Base-by-base conservation (phyloP, 1,140 invertebrate genomes). In the Parapsyche elsis region DNA sequence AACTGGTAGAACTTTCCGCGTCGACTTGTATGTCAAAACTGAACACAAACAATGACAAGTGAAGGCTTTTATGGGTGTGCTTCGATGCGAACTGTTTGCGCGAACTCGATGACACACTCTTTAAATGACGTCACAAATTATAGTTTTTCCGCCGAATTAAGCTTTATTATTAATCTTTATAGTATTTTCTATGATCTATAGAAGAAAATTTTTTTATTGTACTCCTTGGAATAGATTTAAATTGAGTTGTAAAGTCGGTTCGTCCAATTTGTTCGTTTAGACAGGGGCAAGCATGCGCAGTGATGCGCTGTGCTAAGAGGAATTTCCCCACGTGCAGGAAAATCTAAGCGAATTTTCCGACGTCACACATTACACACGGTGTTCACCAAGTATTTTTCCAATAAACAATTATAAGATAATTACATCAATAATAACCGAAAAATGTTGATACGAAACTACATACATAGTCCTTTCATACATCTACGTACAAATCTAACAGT, bases 11-110 rank as follows among this genome's bases (percentile, higher is more conserved):
- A 24, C 75, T 64, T 7, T 77, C 44, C n/a, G 26, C 53, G 1
- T 1, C 12, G 75, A 77, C 46, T 57, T 64, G 57, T 64, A 64
- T 77, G 75, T 77, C 57, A 64, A 77, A 77, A 77, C 75, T 77
- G 75, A 77, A 77, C 24, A 53, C 57, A 77, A 77, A 64, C 75
- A 67, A 77, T 26, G 75, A 64, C 14, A 23, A 30, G n/a, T 5
- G 30, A 23, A 75, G 45, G 73, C 57, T 77, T 77, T 77, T 77
- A 77, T 77, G 24, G 1, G 23, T n/a, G 44, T 49, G 9, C 21
- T 14, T 38, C 4, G n/a, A 44, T 24, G 14, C 75, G 75, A 77
- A 21, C 75, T 24, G 7, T 38, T 5, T 64, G 57, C n/a, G 16
- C 75, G 75, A 77, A 64, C 75, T n/a, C n/a, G n/a, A n/a, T n/a